A percentile compares a stretch with the other conserved stretches of the same genome.
These are phyloP conservation scores for Buphagus erythrorhynchus DNA, from an alignment of 2,797 vertebrate genomes.

Conservation along the genomic window DNA sequence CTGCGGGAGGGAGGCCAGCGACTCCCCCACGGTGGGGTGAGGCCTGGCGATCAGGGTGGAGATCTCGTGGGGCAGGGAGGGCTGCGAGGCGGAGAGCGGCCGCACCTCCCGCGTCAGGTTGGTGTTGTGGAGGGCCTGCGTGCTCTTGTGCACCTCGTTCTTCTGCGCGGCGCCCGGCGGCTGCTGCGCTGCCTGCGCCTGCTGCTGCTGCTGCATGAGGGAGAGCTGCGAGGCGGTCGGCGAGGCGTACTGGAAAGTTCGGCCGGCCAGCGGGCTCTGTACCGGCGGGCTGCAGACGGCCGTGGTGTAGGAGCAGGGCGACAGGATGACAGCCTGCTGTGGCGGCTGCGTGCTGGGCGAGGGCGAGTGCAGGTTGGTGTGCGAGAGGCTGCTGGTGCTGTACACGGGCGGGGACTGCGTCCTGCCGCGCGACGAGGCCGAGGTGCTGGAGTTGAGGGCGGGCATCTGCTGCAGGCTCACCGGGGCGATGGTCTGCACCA, in stretches of 20 bases:
- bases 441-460: conserved; percentile 84
- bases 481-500: conserved; percentile 93
- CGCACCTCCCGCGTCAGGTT: conserved; percentile 92
- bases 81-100: conserved; percentile 96
- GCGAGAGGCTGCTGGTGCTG: conserved; percentile 83
- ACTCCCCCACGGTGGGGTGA: conserved; percentile 92
- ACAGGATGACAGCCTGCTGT: conserved; percentile 87
- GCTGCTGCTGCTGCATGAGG: conserved; percentile 81
- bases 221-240: conserved; percentile 94
- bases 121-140: conserved; percentile 91
- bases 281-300: conserved; percentile 90
- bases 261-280: conserved; percentile 90
- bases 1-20: conserved; percentile 89
- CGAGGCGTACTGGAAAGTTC: conserved; percentile 95
- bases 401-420: conserved; percentile 86
- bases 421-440: conserved; percentile 84
- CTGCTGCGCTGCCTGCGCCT: conserved; percentile 75
- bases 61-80: conserved; percentile 94
- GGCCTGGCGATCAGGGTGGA: conserved; percentile 85
- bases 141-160: conserved; percentile 90
- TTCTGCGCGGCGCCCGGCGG: conserved; percentile 84
- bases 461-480: conserved; percentile 86
- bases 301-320: conserved; percentile 91
- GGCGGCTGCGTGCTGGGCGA: conserved; percentile 84
- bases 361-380: conserved; percentile 86